Percentiles rank a stretch among this genome's conserved stretches.
phyloP scores from a whole-genome alignment of 2,888 invertebrate species.

The Drosophila differens region DNA sequence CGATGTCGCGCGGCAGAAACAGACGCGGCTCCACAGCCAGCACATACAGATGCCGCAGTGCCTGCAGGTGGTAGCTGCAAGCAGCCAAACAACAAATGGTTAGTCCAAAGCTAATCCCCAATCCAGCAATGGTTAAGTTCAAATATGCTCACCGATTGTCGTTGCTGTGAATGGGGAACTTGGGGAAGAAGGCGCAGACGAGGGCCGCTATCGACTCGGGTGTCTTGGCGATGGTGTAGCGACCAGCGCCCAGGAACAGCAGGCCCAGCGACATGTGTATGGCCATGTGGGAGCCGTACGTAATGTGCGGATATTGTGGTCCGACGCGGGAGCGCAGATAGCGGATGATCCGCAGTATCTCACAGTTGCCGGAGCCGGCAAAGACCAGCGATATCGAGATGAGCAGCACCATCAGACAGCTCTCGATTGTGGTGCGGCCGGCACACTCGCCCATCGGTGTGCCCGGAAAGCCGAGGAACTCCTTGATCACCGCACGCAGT shows the following conservation, averaged over 20 bases:
- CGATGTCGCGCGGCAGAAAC: constrained; percentile 94
- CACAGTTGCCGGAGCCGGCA: constrained; percentile 96
- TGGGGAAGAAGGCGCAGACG: constrained; percentile 97
- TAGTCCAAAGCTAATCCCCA: not conserved
- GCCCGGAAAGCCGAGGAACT: constrained; percentile 85
- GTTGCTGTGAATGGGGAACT: constrained; percentile 97
- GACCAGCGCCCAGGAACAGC: constrained; percentile 96
- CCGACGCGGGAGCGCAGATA: constrained; percentile 93
- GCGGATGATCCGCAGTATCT: constrained; percentile 92
- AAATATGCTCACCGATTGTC: constrained; percentile 92
- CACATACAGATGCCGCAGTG: constrained; percentile 97
- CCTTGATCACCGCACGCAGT: constrained; percentile 85
- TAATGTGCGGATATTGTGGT: constrained; percentile 89
- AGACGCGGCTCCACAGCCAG: constrained; percentile 96
- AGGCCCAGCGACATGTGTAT: constrained; percentile 98
- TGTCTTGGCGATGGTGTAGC: constrained; percentile 92
- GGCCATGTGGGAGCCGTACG: constrained; percentile 97
- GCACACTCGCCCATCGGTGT: constrained; percentile 94
- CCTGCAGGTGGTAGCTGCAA: constrained; percentile 96
- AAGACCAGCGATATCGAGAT: constrained; percentile 91
- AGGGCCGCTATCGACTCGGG: constrained; percentile 95
- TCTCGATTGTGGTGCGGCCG: constrained; percentile 95
- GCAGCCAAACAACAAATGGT: constrained; percentile 25
- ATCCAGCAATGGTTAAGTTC: not conserved
- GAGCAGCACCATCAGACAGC: constrained; percentile 93